phyloP scores from a whole-genome alignment of 2,888 invertebrate species.

The Caenorhabditis sp. region DNA sequence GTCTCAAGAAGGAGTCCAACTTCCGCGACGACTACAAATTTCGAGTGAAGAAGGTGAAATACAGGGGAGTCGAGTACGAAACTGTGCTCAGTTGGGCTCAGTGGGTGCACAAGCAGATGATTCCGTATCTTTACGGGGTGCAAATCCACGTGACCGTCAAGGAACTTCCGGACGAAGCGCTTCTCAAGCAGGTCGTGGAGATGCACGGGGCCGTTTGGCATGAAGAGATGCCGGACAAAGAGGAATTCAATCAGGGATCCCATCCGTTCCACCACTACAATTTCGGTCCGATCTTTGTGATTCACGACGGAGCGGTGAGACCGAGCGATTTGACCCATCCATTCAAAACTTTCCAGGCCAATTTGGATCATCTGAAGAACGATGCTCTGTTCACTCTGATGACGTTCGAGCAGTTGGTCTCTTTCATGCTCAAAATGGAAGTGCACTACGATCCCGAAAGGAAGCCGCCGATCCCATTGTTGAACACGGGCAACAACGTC shows the following conservation, averaged over 20 bases:
- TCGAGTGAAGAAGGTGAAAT: constrained; percentile 21
- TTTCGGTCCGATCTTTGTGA: constrained; percentile 20
- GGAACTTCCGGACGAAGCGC: too few relatives aligned
- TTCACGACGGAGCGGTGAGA: constrained; percentile 16
- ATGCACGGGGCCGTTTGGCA: constrained; percentile 20
- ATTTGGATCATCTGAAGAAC: neutral
- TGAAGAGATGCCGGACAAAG: constrained; percentile 8
- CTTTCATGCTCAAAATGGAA: constrained; percentile 22
- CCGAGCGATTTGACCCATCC: neutral
- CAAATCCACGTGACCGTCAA: constrained; percentile 3
- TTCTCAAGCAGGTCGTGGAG: too few relatives aligned
- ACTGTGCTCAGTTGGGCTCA: constrained; percentile 17
- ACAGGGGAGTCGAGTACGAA: constrained; percentile 7
- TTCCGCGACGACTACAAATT: constrained; percentile 31
- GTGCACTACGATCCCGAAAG: constrained; percentile 8
- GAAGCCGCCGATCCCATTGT: constrained; percentile 9
- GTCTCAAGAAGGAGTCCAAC: constrained; percentile 16
- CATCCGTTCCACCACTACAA: constrained; percentile 24
- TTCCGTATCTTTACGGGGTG: constrained; percentile 24
- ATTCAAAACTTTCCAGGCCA: neutral
- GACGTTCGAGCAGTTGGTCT: constrained; percentile 13
- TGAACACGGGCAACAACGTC: too few relatives aligned
- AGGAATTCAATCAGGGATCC: constrained; percentile 9
- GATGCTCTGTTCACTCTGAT: constrained; percentile 18
- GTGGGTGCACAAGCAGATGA: constrained; percentile 26